Conservation (phyloP, 1,140 invertebrate species). For the Maniola jurtina region DNA sequence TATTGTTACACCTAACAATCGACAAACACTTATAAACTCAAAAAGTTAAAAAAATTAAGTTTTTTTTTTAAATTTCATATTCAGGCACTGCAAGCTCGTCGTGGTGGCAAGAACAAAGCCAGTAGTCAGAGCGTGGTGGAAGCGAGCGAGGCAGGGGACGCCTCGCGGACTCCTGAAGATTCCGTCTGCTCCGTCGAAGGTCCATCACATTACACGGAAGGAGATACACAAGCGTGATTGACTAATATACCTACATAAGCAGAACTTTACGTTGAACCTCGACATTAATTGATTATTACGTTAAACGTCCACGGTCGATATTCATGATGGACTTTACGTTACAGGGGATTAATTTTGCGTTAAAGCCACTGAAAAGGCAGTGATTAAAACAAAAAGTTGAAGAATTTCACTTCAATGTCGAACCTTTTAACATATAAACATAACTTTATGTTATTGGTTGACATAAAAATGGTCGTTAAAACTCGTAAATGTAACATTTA, state of each 20-base stretch:
- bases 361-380: too few species aligned
- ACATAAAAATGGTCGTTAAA: neutral
- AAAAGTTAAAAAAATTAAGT: neutral
- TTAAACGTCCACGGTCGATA: too few species aligned
- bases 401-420: too few species aligned
- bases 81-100: conserved; percentile 80
- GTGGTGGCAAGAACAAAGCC: conserved; percentile 75
- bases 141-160: conserved; percentile 82
- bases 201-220: conserved; percentile 78
- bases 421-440: neutral
- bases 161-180: conserved; percentile 84
- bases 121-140: conserved; percentile 78
- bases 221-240: conserved; percentile 42
- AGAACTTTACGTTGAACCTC: neutral
- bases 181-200: conserved; percentile 88
- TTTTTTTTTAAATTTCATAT: neutral
- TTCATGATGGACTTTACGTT: too few species aligned
- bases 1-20: neutral
- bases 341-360: too few species aligned
- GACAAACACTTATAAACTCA: neutral
- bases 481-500: neutral
- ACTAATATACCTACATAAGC: neutral
- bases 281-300: too few species aligned
- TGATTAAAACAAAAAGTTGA: too few species aligned
- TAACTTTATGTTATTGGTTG: neutral